Evolutionary conservation across 2,888 invertebrate genomes (phyloP).

Genomic region (Hedychridium roseum): DNA sequence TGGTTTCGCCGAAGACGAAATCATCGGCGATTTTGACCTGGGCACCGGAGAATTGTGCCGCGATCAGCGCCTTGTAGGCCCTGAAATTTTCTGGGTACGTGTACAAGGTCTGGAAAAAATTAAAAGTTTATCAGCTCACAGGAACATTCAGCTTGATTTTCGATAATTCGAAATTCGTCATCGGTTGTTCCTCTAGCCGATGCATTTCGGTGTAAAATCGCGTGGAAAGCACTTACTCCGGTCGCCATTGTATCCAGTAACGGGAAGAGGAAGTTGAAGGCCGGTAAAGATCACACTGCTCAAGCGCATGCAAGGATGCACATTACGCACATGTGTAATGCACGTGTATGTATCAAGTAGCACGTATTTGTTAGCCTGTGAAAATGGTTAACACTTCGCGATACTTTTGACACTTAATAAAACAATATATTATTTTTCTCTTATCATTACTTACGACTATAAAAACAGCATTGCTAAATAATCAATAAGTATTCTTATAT

Average conservation of each 20-base stretch:
- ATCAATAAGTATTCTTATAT: too few species aligned
- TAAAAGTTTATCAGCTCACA: constrained; percentile 21
- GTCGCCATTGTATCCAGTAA: constrained; percentile 66
- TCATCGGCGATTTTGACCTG: constrained; percentile 82
- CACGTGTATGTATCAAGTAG: too few species aligned
- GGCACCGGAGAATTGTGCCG: constrained; percentile 94
- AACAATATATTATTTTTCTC: too few species aligned
- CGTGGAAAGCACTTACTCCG: constrained; percentile 65
- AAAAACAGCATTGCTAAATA: too few species aligned
- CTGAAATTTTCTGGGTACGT: constrained; percentile 98
- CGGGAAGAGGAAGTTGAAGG: constrained; percentile 62
- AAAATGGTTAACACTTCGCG: too few species aligned
- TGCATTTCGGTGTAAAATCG: constrained; percentile 54
- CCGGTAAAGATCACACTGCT: constrained; percentile 50
- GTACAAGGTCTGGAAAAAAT: constrained; percentile 86
- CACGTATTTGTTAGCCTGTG: too few species aligned
- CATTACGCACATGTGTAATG: too few species aligned
- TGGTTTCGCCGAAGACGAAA: constrained; percentile 94
- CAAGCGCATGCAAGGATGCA: too few species aligned
- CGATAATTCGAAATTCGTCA: background rate
- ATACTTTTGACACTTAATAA: too few species aligned
- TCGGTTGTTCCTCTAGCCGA: constrained; percentile 36
- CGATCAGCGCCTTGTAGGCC: constrained; percentile 96
- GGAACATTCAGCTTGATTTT: constrained; percentile 9
- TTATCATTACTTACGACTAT: too few species aligned